phyloP scores from a whole-genome alignment of 2,888 invertebrate genomes.

The Aelia acuminata region DNA sequence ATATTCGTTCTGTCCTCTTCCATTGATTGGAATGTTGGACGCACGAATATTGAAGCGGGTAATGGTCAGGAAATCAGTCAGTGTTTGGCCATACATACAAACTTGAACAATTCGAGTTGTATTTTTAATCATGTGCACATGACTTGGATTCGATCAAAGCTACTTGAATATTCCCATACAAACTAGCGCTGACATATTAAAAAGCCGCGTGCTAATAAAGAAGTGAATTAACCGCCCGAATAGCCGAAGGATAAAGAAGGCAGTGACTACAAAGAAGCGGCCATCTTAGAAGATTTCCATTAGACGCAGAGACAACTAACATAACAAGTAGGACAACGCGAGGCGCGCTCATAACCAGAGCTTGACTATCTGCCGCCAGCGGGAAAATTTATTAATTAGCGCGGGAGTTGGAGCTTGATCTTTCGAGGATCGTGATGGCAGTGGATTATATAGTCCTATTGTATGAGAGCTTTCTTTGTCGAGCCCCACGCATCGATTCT shows the following conservation, averaged over 20 bases:
- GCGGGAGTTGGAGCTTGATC: background rate
- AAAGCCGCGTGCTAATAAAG: background rate
- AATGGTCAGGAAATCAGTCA: too few relatives aligned
- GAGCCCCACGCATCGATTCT: background rate
- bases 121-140: too few relatives aligned
- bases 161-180: too few relatives aligned
- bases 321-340: background rate
- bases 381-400: conserved; percentile 34
- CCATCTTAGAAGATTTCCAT: background rate
- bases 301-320: background rate
- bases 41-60: too few relatives aligned
- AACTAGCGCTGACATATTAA: background rate
- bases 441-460: background rate
- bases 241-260: conserved; percentile 2
- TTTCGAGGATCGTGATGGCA: background rate
- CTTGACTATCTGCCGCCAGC: conserved; percentile 6
- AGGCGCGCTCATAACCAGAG: background rate
- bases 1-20: too few relatives aligned
- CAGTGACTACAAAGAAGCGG: background rate
- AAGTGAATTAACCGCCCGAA: background rate
- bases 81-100: too few relatives aligned
- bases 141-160: too few relatives aligned
- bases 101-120: too few relatives aligned
- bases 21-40: too few relatives aligned
- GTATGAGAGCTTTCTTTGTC: background rate